Evolutionary conservation across 2,888 invertebrate genomes (phyloP).

Genomic region (Keiferia lycopersicella): DNA sequence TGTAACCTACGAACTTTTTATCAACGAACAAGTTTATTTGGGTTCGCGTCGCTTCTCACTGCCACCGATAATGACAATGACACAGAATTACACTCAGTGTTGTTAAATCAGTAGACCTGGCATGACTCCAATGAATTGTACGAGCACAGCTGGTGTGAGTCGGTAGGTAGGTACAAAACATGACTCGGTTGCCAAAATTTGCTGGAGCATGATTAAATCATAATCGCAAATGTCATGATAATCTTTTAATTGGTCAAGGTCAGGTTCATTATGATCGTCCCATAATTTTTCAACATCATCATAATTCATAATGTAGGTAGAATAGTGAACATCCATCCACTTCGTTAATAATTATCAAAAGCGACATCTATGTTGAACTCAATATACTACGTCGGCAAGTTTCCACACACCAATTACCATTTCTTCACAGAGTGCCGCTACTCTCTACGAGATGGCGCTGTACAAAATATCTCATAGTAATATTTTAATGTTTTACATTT

Average conservation of each 20-base stretch:
- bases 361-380: conserved; percentile 42
- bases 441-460: conserved; percentile 59
- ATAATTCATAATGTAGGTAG: neutral
- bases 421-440: conserved; percentile 38
- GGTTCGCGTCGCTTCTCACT: conserved; percentile 43
- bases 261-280: neutral
- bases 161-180: neutral
- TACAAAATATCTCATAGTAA: neutral
- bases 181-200: conserved; percentile 33
- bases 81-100: conserved; percentile 56
- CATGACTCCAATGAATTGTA: conserved; percentile 53
- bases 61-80: conserved; percentile 73
- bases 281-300: neutral
- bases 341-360: conserved; percentile 1
- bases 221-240: conserved; percentile 3
- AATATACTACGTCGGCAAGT: neutral
- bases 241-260: neutral
- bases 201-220: conserved; percentile 32
- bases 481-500: neutral
- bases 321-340: too few species aligned
- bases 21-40: conserved; percentile 19
- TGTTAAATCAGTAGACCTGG: conserved; percentile 53
- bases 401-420: neutral
- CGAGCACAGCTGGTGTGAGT: conserved; percentile 32
- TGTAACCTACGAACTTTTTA: conserved; percentile 24